Conservation (phyloP, 2,113 vertebrate genomes). For the Stegastes partitus region DNA sequence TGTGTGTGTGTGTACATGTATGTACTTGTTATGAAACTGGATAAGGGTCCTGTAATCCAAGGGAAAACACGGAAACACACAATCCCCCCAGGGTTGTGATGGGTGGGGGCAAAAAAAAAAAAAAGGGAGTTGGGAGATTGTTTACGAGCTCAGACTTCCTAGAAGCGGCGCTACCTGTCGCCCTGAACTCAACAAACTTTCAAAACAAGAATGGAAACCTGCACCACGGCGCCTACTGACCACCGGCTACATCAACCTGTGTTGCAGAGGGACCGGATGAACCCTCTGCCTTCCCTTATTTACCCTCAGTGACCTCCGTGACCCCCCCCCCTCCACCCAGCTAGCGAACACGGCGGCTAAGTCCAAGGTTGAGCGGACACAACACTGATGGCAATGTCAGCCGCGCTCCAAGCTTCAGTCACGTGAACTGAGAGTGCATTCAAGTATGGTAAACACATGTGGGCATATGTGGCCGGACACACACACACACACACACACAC, state of each 20-base stretch:
- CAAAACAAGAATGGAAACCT: neutral
- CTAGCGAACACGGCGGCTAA: slow-evolving; percentile 48
- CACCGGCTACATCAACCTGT: neutral
- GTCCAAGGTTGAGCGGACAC: slow-evolving; percentile 65
- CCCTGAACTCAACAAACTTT: slow-evolving; percentile 3
- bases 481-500: neutral
- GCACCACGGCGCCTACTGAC: no score
- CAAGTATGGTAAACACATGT: slow-evolving; percentile 35
- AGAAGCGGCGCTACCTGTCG: slow-evolving; percentile 37
- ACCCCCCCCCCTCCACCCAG: slow-evolving; percentile 29
- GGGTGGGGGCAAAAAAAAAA: no score
- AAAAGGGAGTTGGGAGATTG: neutral
- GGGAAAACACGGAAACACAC: slow-evolving; percentile 62
- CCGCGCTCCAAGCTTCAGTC: slow-evolving; percentile 1
- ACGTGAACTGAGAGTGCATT: slow-evolving; percentile 36
- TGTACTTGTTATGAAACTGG: slow-evolving; percentile 72
- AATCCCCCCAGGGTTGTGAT: slow-evolving; percentile 1
- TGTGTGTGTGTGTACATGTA: slow-evolving; percentile 40
- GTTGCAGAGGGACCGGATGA: slow-evolving; percentile 10
- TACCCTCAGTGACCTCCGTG: slow-evolving; percentile 63
- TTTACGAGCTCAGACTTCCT: slow-evolving; percentile 14
- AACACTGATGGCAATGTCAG: slow-evolving; percentile 33
- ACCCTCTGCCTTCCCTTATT: slow-evolving; percentile 54
- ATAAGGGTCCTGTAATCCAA: slow-evolving; percentile 67
- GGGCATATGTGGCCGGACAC: slow-evolving; percentile 11